A percentile compares a stretch with the other conserved stretches of the same genome.
Conservation (phyloP, 2,113 vertebrate species). For the Poeciliopsis turrubarensis region DNA sequence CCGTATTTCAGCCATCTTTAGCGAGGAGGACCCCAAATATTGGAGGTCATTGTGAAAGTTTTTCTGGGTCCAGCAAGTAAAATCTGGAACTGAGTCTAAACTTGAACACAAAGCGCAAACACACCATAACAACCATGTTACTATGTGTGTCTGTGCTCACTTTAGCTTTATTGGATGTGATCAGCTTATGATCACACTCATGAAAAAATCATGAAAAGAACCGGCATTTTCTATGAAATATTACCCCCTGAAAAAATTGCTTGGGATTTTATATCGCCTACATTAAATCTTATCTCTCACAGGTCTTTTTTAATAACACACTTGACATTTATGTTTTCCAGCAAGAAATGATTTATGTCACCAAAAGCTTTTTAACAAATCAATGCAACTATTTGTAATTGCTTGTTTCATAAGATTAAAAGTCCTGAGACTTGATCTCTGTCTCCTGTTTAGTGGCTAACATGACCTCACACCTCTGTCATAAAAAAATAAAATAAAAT, state of each 20-base stretch:
- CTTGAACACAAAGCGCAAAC: neutral
- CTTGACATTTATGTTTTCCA: constrained; percentile 93
- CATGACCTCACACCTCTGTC: constrained; percentile 87
- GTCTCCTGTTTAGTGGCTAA: constrained; percentile 92
- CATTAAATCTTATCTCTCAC: constrained; percentile 87
- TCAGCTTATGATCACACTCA: constrained; percentile 39
- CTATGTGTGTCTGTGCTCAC: constrained; percentile 13
- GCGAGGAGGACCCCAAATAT: neutral
- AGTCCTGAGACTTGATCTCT: constrained; percentile 95
- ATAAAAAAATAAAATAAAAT: constrained; percentile 56
- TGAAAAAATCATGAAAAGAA: constrained; percentile 52
- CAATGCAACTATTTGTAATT: constrained; percentile 99
- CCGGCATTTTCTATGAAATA: constrained; percentile 64
- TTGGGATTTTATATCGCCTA: constrained; percentile 80
- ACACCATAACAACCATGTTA: neutral
- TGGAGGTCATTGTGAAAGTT: neutral
- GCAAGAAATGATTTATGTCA: constrained; percentile 99
- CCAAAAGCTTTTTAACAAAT: constrained; percentile 99
- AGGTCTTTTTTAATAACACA: constrained; percentile 92
- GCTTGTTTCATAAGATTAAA: constrained; percentile 99
- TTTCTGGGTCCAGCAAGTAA: neutral
- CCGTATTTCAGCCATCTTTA: constrained; percentile 48
- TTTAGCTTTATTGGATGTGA: constrained; percentile 8
- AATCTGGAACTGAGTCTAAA: neutral
- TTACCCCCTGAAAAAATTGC: constrained; percentile 73